Evolutionary conservation across 2,113 vertebrate species (phyloP).

Genomic region (Sinocyclocheilus rhinocerous): DNA sequence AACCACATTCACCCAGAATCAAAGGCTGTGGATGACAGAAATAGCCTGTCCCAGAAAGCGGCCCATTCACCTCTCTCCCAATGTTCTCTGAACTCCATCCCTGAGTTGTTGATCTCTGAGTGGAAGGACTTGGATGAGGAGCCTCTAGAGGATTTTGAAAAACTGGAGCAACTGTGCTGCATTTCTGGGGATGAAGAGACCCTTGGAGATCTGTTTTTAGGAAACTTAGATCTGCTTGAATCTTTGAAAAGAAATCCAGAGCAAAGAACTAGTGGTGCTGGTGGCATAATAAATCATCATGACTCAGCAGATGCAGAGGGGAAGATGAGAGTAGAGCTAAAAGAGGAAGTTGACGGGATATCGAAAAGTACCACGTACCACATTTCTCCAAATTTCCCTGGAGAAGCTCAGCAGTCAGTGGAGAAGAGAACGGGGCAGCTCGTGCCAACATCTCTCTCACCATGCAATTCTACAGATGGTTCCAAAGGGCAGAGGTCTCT

Average conservation of each 20-base stretch:
- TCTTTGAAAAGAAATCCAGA: slow-evolving; percentile 76
- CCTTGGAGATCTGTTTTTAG: slow-evolving; percentile 75
- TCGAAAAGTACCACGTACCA: slow-evolving; percentile 37
- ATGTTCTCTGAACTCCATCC: slow-evolving; percentile 70
- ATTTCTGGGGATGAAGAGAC: slow-evolving; percentile 77
- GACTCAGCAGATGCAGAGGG: slow-evolving; percentile 47
- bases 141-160: slow-evolving; percentile 80
- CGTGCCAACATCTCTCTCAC: slow-evolving; percentile 43
- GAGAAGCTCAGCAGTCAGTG: slow-evolving; percentile 33
- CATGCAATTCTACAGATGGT: slow-evolving; percentile 59
- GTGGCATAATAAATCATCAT: slow-evolving; percentile 35
- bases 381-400: slow-evolving; percentile 44
- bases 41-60: slow-evolving; percentile 58
- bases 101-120: slow-evolving; percentile 78
- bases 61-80: slow-evolving; percentile 59
- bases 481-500: slow-evolving; percentile 72
- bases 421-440: slow-evolving; percentile 52
- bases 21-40: slow-evolving; percentile 56
- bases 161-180: slow-evolving; percentile 78
- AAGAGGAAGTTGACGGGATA: slow-evolving; percentile 47
- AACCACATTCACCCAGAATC: slow-evolving; percentile 56
- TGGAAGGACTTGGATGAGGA: slow-evolving; percentile 82
- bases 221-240: slow-evolving; percentile 75
- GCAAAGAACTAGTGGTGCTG: slow-evolving; percentile 53
- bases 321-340: slow-evolving; percentile 51